Percentiles rank a stretch among this genome's conserved stretches.
These are phyloP conservation scores for Sandelia bainsii DNA, from an alignment of 2,797 vertebrate genomes.

Conservation along the genomic window DNA sequence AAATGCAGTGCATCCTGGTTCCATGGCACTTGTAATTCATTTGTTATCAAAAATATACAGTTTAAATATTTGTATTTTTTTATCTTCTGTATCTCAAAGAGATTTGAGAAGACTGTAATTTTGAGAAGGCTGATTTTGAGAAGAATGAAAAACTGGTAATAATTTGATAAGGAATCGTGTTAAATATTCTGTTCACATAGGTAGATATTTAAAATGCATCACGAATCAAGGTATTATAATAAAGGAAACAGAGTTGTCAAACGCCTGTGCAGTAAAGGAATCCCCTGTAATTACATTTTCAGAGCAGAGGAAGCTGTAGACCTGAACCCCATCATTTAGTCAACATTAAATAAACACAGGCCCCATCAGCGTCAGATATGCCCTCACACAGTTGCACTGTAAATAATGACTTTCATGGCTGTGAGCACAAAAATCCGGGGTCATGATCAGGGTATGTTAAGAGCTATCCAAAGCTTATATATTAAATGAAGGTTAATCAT, in stretches of 20 bases:
- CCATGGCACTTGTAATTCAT: not conserved
- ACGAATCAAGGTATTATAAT: slow-evolving; percentile 38
- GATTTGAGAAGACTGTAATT: not conserved
- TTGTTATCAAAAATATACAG: not conserved
- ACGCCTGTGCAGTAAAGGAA: slow-evolving; percentile 36
- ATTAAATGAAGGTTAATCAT: slow-evolving; percentile 38
- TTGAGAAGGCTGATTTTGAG: not conserved
- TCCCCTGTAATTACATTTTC: slow-evolving; percentile 75
- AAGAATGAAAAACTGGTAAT: not conserved
- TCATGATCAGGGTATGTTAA: slow-evolving; percentile 53
- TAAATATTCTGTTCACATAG: slow-evolving; percentile 13
- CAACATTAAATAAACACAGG: slow-evolving; percentile 72
- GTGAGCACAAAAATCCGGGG: slow-evolving; percentile 50
- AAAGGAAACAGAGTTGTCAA: slow-evolving; percentile 51
- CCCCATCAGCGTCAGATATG: slow-evolving; percentile 66
- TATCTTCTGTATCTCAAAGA: too few species aligned
- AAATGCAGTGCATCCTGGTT: slow-evolving; percentile 21
- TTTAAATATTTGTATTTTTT: not conserved
- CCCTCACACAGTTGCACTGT: slow-evolving; percentile 63
- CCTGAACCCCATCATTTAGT: slow-evolving; percentile 72
- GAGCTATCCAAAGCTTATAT: slow-evolving; percentile 41
- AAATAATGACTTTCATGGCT: slow-evolving; percentile 67
- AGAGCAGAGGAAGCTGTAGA: slow-evolving; percentile 71
- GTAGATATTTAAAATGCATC: slow-evolving; percentile 26
- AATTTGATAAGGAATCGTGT: not conserved